Conservation (phyloP, 2,113 vertebrate genomes). For the Nothocercus julius region DNA sequence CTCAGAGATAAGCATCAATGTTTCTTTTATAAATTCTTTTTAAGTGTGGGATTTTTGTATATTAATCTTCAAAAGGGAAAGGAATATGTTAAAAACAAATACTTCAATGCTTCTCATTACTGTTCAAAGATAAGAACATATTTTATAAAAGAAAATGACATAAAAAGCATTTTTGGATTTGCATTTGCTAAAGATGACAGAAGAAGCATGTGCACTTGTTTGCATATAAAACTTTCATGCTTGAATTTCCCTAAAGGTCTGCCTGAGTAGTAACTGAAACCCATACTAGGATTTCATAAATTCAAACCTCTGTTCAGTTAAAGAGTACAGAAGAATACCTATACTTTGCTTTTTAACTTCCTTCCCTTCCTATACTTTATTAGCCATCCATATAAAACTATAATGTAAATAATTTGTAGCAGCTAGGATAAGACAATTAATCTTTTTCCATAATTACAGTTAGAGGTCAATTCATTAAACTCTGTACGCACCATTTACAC, state of each 20-base stretch:
- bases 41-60: not conserved
- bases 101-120: not conserved
- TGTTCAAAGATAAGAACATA: not conserved
- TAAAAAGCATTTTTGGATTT: not conserved
- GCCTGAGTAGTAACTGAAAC: not conserved
- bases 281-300: not conserved
- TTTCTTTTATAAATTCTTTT: not conserved
- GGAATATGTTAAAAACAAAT: not conserved
- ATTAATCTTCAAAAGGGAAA: not conserved
- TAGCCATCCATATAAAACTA: conserved; percentile 41
- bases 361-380: conserved; percentile 1
- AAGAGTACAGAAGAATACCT: not conserved
- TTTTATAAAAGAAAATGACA: not conserved
- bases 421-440: conserved; percentile 30
- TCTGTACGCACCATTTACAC: not conserved
- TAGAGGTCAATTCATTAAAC: conserved; percentile 31
- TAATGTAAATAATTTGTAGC: conserved; percentile 56
- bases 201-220: not conserved
- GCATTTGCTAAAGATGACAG: not conserved
- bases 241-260: not conserved
- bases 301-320: not conserved
- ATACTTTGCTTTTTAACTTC: not conserved
- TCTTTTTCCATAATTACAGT: conserved; percentile 46
- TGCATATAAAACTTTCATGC: not conserved
- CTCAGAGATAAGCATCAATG: not conserved